Evolutionary conservation across 2,888 invertebrate genomes (phyloP).

Genomic region (Acrocyrtus sp.): DNA sequence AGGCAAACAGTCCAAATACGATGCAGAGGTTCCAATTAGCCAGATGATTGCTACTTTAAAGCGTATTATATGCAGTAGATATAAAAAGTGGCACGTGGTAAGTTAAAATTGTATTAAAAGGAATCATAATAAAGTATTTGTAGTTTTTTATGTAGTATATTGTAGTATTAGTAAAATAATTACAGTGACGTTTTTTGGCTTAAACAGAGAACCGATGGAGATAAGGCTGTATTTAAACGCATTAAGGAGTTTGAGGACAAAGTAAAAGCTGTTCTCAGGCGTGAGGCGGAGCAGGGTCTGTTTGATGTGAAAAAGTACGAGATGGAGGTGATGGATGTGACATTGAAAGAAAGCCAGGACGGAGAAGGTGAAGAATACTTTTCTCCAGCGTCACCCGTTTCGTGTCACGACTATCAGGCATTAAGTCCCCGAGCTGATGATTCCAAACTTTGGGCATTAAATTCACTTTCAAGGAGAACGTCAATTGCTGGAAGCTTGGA

Average conservation of each 20-base stretch:
- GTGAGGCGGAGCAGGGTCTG: slow-evolving; percentile 60
- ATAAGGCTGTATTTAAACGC: slow-evolving; percentile 46
- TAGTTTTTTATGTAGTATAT: too few relatives aligned
- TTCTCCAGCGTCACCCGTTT: slow-evolving; percentile 34
- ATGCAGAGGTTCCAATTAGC: slow-evolving; percentile 36
- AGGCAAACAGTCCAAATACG: slow-evolving; percentile 29
- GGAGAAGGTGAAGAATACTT: slow-evolving; percentile 22
- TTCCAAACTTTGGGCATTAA: slow-evolving; percentile 2
- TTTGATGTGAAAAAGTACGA: slow-evolving; percentile 63
- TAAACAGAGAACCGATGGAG: slow-evolving; percentile 18
- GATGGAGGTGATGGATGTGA: slow-evolving; percentile 60
- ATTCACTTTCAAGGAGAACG: slow-evolving; percentile 31
- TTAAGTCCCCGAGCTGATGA: slow-evolving; percentile 18
- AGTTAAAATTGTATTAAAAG: neutral
- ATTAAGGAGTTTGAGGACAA: slow-evolving; percentile 60
- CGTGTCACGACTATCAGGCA: slow-evolving; percentile 2
- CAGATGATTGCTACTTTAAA: slow-evolving; percentile 40
- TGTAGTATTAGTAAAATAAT: too few relatives aligned
- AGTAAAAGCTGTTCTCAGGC: slow-evolving; percentile 59
- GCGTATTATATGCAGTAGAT: slow-evolving; percentile 28
- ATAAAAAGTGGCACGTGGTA: slow-evolving; percentile 43
- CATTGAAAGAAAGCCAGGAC: slow-evolving; percentile 49
- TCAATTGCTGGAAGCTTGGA: slow-evolving; percentile 47
- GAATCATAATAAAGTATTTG: neutral
- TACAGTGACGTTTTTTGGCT: neutral